These are phyloP conservation scores for Seira sanloemensis DNA, from an alignment of 2,888 invertebrate species.

Conservation along the genomic window DNA sequence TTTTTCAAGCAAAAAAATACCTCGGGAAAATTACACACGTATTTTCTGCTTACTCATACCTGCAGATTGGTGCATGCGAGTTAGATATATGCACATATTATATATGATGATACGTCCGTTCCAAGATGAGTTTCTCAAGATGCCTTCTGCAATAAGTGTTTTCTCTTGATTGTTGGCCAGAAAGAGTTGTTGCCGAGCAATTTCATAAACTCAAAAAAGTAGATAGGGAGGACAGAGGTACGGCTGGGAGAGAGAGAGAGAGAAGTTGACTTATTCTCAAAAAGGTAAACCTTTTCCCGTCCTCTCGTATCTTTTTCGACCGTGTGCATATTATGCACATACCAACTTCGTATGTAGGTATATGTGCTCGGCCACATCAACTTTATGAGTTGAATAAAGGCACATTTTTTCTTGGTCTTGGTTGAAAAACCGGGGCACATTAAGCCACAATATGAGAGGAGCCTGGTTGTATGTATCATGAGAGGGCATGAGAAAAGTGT, in stretches of 20 bases:
- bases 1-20: too few relatives aligned
- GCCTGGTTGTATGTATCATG: slow-evolving; percentile 23
- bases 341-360: too few relatives aligned
- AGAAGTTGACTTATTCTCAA: not conserved
- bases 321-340: not conserved
- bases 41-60: too few relatives aligned
- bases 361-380: not conserved
- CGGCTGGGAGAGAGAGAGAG: not conserved
- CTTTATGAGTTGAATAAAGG: not conserved
- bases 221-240: too few relatives aligned
- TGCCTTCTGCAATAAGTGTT: too few relatives aligned
- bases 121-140: too few relatives aligned
- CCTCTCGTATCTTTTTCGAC: not conserved
- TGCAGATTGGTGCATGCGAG: too few relatives aligned
- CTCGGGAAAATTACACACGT: too few relatives aligned
- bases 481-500: slow-evolving; percentile 9
- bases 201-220: not conserved
- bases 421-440: slow-evolving; percentile 61
- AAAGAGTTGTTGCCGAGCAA: not conserved
- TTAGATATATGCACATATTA: too few relatives aligned
- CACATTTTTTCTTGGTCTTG: too few relatives aligned
- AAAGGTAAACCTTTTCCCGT: not conserved
- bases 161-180: slow-evolving; percentile 5
- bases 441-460: slow-evolving; percentile 42
- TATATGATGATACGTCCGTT: too few relatives aligned